Evolutionary conservation across 2,888 invertebrate species (phyloP), one percentile per base, ranked within the genome.

Genomic region (Andrena minutula): DNA sequence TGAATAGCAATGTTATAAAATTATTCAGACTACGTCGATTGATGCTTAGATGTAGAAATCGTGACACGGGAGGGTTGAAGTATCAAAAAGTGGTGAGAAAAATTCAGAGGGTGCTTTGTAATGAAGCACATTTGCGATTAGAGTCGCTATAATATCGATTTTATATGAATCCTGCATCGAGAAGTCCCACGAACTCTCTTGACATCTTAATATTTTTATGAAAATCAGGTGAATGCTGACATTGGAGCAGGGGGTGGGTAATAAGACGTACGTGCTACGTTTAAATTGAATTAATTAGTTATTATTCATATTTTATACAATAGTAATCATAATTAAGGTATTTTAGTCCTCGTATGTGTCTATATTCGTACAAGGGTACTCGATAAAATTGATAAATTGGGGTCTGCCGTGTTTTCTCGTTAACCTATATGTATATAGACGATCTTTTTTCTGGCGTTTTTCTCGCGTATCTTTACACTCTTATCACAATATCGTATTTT

Each of bases 271-370:
- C 30, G 16, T n/a, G 10, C 49, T n/a, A 16, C 30, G 77, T 86
- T 90, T 92, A 91, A 93, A 93, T 93, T 92, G 92, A 93, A 93
- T 93, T 93, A 93, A 92, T 93, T 92, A 93, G 91, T 93, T 93
- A 93, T 93, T 93, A 93, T 93, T 93, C 92, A 92, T 93, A 93
- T 92, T 93, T 93, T 93, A 93, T 93, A 93, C 93, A 93, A 93
- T 93, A 93, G 91, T 93, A 91, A 93, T 93, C 91, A 92, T 93
- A 93, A 90, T 93, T 93, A 93, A 93, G 93, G 91, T 93, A 93
- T 93, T 93, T 93, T 93, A 92, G 90, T 92, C 90, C 90, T 89
- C 89, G 88, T 92, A 91, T 56, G 85, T 91, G 91, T 92, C 90
- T 92, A 90, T 92, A 91, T 92, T 90, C 91, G 89, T 92, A 92